Conservation (phyloP, 2,113 vertebrate species). For the Machaerirhynchus nigripectus region DNA sequence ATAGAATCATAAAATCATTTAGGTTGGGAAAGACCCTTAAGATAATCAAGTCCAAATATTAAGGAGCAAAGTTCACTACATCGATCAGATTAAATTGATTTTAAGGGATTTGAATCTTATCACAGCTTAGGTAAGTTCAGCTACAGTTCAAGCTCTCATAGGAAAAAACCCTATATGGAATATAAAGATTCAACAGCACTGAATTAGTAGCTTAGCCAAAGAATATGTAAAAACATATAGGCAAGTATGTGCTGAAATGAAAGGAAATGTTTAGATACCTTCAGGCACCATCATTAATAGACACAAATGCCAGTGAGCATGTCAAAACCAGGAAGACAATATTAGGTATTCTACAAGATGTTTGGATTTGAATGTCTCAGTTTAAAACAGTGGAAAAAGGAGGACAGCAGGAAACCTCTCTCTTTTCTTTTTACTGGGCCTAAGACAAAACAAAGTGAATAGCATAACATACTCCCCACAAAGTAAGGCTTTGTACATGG, state of each 20-base stretch:
- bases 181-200: not conserved
- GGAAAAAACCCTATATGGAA: not conserved
- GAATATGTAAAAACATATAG: slow-evolving; percentile 25
- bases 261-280: not conserved
- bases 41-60: not conserved
- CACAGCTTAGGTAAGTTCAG: slow-evolving; percentile 15
- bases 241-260: not conserved
- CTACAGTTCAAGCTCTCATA: not conserved
- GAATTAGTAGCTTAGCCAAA: not conserved
- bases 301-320: not conserved
- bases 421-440: not conserved
- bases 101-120: not conserved
- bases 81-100: not conserved
- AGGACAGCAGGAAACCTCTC: not conserved
- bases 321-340: not conserved
- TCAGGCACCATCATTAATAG: not conserved
- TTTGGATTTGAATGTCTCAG: not conserved
- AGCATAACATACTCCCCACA: not conserved
- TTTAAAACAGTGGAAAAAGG: not conserved
- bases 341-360: not conserved
- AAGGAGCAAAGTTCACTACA: not conserved
- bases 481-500: not conserved
- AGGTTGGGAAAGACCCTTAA: not conserved
- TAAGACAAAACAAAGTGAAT: not conserved
- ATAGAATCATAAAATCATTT: not conserved